Base-by-base conservation (phyloP, 2,888 invertebrate genomes). In the Melieria picta region DNA sequence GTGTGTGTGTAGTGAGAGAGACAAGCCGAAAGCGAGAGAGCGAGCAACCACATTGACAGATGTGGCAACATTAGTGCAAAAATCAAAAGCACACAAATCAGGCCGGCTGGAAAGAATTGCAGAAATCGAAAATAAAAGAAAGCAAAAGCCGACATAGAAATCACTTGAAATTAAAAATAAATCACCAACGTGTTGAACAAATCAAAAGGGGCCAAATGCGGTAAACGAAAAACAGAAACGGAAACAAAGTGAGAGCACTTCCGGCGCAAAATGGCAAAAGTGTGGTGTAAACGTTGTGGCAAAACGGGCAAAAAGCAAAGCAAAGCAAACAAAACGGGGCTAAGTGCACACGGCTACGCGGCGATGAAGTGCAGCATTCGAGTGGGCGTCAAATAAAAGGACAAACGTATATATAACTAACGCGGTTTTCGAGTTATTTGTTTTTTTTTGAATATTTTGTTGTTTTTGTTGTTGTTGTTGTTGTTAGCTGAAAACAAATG, bases 111-210 rank as follows among this genome's bases (percentile, higher is more conserved):
- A 16, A 16, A 16, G 30, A 30, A 30, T 3, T 30, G 30, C 30
- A 30, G 30, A 30, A 30, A 30, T 9, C 52, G 52, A 52, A n/a
- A 52, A n/a, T n/a, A 52, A 52, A 52, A n/a, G 4, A 13, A 52
- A 52, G 13, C 13, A 52, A 52, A 52, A 52, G 13, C 11, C 52
- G n/a, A 52, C 48, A 50, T 11, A 11, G 7, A 6, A 48, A 43
- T 77, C 74, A 65, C 68, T 76, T 73, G 75, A 80, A 82, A 82
- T 82, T 80, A 81, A 81, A 81, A 81, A 79, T 77, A 79, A 79
- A 82, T 82, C 81, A 82, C 79, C 11, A 80, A 55, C 56, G 42
- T 11, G 63, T 57, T 30, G 42, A 74, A 73, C 63, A 30, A 76
- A 76, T 11, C 46, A 7, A 42, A 65, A 13, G 62, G 43, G 45